A percentile compares a stretch with the other conserved stretches of the same genome.
phyloP scores from a whole-genome alignment of 2,797 vertebrate genomes.

The Liasis olivaceus region DNA sequence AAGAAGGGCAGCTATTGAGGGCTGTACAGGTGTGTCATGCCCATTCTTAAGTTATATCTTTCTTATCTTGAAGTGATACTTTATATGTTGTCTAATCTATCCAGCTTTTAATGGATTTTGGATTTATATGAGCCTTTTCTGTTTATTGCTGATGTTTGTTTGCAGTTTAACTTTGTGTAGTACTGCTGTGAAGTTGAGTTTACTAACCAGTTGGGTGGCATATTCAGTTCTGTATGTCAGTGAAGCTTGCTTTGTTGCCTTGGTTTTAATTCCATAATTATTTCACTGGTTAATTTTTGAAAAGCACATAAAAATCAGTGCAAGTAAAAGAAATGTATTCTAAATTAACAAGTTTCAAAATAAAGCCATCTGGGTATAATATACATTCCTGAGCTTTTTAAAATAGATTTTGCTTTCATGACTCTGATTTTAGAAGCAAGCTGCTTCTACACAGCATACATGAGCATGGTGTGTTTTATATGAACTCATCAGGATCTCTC shows the following conservation, averaged over 20 bases:
- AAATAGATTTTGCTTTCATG: background rate
- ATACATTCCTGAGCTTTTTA: background rate
- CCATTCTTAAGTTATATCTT: constrained; percentile 66
- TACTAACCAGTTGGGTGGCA: constrained; percentile 49
- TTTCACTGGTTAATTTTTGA: constrained; percentile 19
- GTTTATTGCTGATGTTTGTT: constrained; percentile 49
- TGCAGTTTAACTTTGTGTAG: constrained; percentile 23
- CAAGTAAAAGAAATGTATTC: background rate
- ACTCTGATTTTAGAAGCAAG: constrained; percentile 48
- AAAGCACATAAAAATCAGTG: background rate
- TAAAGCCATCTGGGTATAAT: background rate
- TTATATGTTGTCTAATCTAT: constrained; percentile 69
- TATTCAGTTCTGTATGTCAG: constrained; percentile 44
- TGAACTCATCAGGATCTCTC: background rate
- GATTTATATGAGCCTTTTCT: constrained; percentile 44
- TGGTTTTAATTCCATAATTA: background rate
- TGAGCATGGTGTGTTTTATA: constrained; percentile 31
- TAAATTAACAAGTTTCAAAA: constrained; percentile 1
- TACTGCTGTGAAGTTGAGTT: constrained; percentile 62
- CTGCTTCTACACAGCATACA: constrained; percentile 48
- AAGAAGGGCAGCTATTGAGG: constrained; percentile 84
- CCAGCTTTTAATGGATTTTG: constrained; percentile 48
- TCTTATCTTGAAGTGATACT: constrained; percentile 76
- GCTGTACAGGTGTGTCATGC: constrained; percentile 87
- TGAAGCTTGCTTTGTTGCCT: constrained; percentile 53